A percentile compares a stretch with the other conserved stretches of the same genome.
These are phyloP conservation scores for Morone chrysops DNA, from an alignment of 2,113 vertebrate genomes.

Conservation along the genomic window DNA sequence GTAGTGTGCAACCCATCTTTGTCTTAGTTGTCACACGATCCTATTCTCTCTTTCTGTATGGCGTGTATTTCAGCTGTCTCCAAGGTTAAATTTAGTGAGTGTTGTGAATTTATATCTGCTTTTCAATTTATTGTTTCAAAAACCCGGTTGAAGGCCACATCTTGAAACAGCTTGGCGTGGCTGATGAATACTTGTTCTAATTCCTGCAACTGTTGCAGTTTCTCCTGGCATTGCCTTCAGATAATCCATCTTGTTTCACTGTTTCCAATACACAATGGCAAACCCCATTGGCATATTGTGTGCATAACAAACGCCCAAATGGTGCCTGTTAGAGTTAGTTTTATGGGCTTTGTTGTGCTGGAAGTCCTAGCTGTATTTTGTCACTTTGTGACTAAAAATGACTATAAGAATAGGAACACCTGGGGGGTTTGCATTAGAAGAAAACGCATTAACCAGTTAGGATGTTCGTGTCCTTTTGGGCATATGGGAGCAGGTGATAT, in stretches of 20 bases:
- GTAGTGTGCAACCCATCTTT: background rate
- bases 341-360: background rate
- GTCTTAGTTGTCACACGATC: background rate
- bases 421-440: background rate
- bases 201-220: slow-evolving; percentile 3
- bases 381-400: background rate
- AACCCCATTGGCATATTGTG: background rate
- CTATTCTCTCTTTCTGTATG: background rate
- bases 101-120: background rate
- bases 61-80: background rate
- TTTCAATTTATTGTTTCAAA: background rate
- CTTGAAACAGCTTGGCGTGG: background rate
- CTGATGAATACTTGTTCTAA: slow-evolving; percentile 1
- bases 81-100: background rate
- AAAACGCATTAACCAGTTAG: background rate
- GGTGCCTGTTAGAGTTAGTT: background rate
- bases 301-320: background rate
- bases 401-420: background rate
- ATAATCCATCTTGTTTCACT: slow-evolving; percentile 15
- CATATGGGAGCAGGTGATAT: background rate
- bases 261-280: slow-evolving; percentile 12
- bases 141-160: background rate
- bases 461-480: slow-evolving; percentile 3
- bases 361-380: background rate
- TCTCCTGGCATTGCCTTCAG: background rate